phyloP scores from a whole-genome alignment of 2,797 vertebrate genomes.

The Sebastolobus alascanus region DNA sequence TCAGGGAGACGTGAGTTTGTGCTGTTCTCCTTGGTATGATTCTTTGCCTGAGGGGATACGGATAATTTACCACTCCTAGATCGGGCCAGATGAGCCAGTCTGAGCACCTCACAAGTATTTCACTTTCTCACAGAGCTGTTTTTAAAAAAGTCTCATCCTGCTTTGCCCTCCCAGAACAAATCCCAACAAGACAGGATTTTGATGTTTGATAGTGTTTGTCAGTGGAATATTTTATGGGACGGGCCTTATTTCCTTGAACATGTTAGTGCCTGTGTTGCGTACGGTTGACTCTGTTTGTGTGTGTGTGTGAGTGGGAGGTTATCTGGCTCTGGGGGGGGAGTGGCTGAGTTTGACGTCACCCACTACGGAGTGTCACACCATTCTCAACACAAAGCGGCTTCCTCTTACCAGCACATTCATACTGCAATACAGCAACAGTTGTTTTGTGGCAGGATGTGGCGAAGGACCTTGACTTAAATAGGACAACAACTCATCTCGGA shows the following conservation, averaged over 20 bases:
- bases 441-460: slow-evolving; percentile 47
- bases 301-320: not conserved
- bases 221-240: slow-evolving; percentile 33
- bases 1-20: not conserved
- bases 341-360: slow-evolving; percentile 79
- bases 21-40: not conserved
- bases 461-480: slow-evolving; percentile 17
- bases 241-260: slow-evolving; percentile 34
- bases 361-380: slow-evolving; percentile 82
- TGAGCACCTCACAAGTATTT: slow-evolving; percentile 30
- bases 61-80: slow-evolving; percentile 19
- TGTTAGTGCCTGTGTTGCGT: slow-evolving; percentile 42
- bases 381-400: slow-evolving; percentile 73
- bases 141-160: not conserved
- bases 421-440: slow-evolving; percentile 16
- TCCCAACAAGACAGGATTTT: slow-evolving; percentile 23
- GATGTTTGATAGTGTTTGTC: not conserved
- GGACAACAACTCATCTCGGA: not conserved
- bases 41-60: not conserved
- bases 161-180: slow-evolving; percentile 7
- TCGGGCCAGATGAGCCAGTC: slow-evolving; percentile 12
- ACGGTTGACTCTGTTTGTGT: not conserved
- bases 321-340: slow-evolving; percentile 66
- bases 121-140: not conserved
- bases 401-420: slow-evolving; percentile 64